These are phyloP conservation scores for Sisyra terminalis DNA, from an alignment of 2,888 invertebrate species.

Conservation along the genomic window DNA sequence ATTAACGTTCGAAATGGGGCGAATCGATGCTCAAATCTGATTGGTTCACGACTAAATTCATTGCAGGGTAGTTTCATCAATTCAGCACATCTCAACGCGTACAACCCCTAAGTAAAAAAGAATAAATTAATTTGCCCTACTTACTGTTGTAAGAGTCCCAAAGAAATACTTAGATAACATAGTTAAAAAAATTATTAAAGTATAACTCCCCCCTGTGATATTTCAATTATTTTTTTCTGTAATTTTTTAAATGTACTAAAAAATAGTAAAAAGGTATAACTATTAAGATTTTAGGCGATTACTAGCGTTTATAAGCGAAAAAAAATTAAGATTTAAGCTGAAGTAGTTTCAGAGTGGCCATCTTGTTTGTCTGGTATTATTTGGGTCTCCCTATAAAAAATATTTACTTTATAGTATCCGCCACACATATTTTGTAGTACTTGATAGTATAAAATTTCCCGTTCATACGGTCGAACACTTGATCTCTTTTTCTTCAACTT, in stretches of 20 bases:
- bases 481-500: slow-evolving; percentile 44
- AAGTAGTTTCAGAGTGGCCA: too few species aligned
- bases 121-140: slow-evolving; percentile 1
- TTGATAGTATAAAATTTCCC: slow-evolving; percentile 78
- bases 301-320: too few species aligned
- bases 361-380: too few species aligned
- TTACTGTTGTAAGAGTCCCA: too few species aligned
- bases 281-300: too few species aligned
- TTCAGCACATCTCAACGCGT: slow-evolving; percentile 75
- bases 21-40: slow-evolving; percentile 89
- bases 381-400: too few species aligned
- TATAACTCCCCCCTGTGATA: too few species aligned
- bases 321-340: too few species aligned
- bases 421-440: slow-evolving; percentile 89
- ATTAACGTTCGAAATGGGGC: slow-evolving; percentile 72
- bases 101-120: slow-evolving; percentile 49
- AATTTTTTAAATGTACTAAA: too few species aligned
- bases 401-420: slow-evolving; percentile 80
- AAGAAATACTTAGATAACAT: too few species aligned
- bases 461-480: slow-evolving; percentile 51
- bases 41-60: slow-evolving; percentile 85
- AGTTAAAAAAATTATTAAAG: too few species aligned
- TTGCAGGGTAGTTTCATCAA: slow-evolving; percentile 72
- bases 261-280: too few species aligned
- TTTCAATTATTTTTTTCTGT: not conserved